Base-by-base conservation (phyloP, 1,140 invertebrate species). In the Anastrepha ludens region DNA sequence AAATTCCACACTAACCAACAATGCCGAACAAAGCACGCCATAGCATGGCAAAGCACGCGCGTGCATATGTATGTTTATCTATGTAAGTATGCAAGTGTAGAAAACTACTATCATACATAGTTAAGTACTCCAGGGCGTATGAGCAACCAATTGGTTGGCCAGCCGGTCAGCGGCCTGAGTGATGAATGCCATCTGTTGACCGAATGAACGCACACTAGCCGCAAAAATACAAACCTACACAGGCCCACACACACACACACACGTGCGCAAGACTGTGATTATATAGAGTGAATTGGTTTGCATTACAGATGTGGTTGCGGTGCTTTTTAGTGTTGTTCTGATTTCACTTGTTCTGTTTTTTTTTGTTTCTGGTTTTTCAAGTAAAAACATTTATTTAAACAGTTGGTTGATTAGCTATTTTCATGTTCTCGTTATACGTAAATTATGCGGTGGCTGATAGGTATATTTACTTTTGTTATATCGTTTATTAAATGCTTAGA, bases 1-100 rank as follows among this genome's bases (percentile, higher is more conserved):
- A 87, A 87, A 87, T 87, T 81, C 50, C 74, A 58, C 47, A 81
- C 74, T 81, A 55, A 58, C n/a, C 20, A 60, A 13, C 13, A 85
- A 60, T 85, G 44, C 81, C 20, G 58, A 39, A 50, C 9, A 20
- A 55, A 20, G 29, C 29, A 62, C 58, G 39, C 13, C 29, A 86
- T 41, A 9, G 58, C 29, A 59, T 62, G 15, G 20, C 29, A 74
- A 6, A 39, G 29, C 29, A 41, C 17, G 74, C 74, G 20, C 17
- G 13, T 3, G 9, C 17, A 13, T 20, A 58, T 81, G n/a, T 20
- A 67, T 29, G 11, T 4, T 7, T 39, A 67, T 17, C 6, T 67
- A 5, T 67, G 5, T 58, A 8, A 20, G 47, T 78, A 20, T 78
- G 47, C 20, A n/a, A 20, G 64, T 65, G 64, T 17, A 65, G 3